Evolutionary conservation across 1,140 invertebrate species (phyloP), one percentile per base, ranked within the genome.

Genomic region (Metaphire vulgaris): DNA sequence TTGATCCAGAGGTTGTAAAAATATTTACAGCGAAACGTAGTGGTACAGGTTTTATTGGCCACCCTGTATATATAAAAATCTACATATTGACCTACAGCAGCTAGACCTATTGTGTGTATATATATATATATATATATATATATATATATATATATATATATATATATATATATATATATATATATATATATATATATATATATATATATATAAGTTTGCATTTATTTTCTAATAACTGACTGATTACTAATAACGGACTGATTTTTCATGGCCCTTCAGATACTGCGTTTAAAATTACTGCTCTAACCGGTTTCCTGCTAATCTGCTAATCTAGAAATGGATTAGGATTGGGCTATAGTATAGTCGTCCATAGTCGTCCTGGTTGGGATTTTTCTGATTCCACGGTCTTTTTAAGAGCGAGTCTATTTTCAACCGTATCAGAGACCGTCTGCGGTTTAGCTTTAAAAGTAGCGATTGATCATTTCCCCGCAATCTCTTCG

Each of bases 101-200:
- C 21, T 6, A 56, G 41, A 56, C 41, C 21, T 56, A 12, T 56
- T 56, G 6, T 56, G 6, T 21, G 6, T 56, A 56, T 56, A 56
- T 56, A 56, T 56, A 56, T 56, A 56, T 56, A 56, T 56, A 56
- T 56, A 56, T 56, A 56, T 56, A 56, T 56, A 56, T 56, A 56
- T 56, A 56, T 56, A 56, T 56, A 56, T 56, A 56, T 56, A 56
- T 56, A 56, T 56, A 56, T 56, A 56, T 56, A 56, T 56, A 56
- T 56, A 56, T 56, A 56, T 56, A 56, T 56, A 56, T 56, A 56
- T 56, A 56, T 56, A 56, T 56, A 56, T 56, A 56, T 56, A 56
- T 56, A 56, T 56, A 56, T 56, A 56, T 21, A 56, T 56, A 56
- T 56, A 56, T 56, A 56, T 56, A 56, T 56, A 56, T 56, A 56